Percentiles rank a stretch among this genome's conserved stretches.
These are phyloP conservation scores for Cetoscarus ocellatus DNA, from an alignment of 2,797 vertebrate species.

Conservation along the genomic window DNA sequence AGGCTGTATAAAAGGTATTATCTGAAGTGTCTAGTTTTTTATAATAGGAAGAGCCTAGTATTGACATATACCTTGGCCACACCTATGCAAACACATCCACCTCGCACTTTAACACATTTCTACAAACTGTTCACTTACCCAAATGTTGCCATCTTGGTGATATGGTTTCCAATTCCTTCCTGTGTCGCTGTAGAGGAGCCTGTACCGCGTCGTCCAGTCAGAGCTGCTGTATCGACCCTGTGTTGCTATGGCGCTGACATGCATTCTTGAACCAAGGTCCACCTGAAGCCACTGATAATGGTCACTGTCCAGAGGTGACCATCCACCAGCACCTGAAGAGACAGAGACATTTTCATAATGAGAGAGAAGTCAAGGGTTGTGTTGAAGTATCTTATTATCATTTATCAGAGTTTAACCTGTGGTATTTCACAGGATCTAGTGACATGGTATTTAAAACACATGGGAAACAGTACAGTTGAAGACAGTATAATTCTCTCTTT, in stretches of 20 bases:
- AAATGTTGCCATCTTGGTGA: conserved; percentile 97
- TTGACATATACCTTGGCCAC: neutral
- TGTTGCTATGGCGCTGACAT: conserved; percentile 92
- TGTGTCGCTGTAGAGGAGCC: conserved; percentile 95
- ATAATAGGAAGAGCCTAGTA: too few species aligned
- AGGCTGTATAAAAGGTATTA: too few species aligned
- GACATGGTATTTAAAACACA: too few species aligned
- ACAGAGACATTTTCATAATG: conserved; percentile 33
- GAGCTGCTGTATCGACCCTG: conserved; percentile 99
- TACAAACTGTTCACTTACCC: conserved; percentile 84
- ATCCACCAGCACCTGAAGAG: conserved; percentile 93
- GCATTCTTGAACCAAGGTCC: conserved; percentile 92
- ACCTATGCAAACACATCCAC: too few species aligned
- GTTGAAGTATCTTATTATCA: too few species aligned
- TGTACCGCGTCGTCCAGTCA: conserved; percentile 95
- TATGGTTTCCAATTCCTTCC: conserved; percentile 98
- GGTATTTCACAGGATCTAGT: too few species aligned
- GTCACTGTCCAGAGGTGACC: conserved; percentile 96
- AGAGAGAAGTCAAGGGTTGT: neutral
- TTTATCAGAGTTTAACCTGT: too few species aligned
- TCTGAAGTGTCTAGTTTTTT: too few species aligned
- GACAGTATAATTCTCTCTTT: too few species aligned
- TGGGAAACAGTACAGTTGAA: too few species aligned
- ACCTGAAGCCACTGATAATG: conserved; percentile 98
- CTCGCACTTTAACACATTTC: too few species aligned